Evolutionary conservation across 2,113 vertebrate genomes (phyloP).

Genomic region (Zosterops lateralis): DNA sequence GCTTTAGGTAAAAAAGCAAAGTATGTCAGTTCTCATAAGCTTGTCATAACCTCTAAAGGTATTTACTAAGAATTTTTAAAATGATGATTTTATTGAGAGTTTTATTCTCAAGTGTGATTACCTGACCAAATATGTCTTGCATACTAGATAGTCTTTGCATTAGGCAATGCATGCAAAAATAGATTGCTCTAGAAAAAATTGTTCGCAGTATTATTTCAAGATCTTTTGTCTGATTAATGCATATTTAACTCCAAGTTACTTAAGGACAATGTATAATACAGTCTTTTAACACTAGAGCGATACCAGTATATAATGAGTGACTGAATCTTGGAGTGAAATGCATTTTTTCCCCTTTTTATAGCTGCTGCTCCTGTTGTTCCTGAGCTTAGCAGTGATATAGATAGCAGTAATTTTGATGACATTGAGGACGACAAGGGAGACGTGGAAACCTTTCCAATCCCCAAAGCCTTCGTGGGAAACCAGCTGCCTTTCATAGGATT

Average conservation of each 20-base stretch:
- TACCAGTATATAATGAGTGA: neutral
- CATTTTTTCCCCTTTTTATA: slow-evolving; percentile 50
- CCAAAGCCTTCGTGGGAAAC: slow-evolving; percentile 97
- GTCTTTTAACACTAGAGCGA: neutral
- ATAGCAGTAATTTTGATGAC: slow-evolving; percentile 98
- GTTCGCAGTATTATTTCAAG: neutral
- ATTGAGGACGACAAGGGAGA: slow-evolving; percentile 97
- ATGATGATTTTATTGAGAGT: neutral
- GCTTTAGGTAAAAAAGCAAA: neutral
- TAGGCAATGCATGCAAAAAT: neutral
- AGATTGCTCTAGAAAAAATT: neutral
- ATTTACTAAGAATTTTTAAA: neutral
- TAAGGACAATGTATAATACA: neutral
- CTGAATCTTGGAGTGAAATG: slow-evolving; percentile 8
- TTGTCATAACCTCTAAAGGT: neutral
- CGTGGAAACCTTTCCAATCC: slow-evolving; percentile 93
- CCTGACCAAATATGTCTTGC: neutral
- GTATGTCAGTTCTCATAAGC: neutral
- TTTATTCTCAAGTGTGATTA: neutral
- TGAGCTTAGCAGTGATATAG: slow-evolving; percentile 95
- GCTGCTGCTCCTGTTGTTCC: slow-evolving; percentile 95
- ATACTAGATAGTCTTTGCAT: neutral
- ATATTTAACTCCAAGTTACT: neutral
- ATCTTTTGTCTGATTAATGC: neutral
- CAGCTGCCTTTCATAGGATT: slow-evolving; percentile 98